Evolutionary conservation across 2,113 vertebrate species (phyloP), one percentile per base, ranked within the genome.

Genomic region (Syrrhaptes paradoxus): DNA sequence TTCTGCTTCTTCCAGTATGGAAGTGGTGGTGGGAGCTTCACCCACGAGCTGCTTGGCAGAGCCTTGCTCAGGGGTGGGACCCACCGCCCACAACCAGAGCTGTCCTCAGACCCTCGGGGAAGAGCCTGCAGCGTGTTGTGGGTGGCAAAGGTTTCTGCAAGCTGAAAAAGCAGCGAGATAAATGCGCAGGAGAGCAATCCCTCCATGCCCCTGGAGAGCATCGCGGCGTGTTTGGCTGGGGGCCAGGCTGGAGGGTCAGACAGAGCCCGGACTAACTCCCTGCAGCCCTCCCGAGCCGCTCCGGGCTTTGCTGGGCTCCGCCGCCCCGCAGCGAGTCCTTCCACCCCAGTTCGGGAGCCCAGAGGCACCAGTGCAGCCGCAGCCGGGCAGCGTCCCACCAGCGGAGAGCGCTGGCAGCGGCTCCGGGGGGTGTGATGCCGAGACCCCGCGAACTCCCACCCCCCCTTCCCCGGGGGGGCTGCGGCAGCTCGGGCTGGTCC

Each of bases 291-390:
- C 16, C 19, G 4, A 10, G 21, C 48, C 13, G 48, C 4, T 20
- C 48, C 24, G 48, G 11, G 15, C 49, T 17, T 21, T 5, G 61
- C 68, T 10, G 76, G 20, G 63, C 48, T 15, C 4, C 5, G 1
- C 25, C 7, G 45, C 58, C 22, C 6, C 24, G 0, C 11, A 15
- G 24, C 0, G 20, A 31, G n/a, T 22, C 19, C 20, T 36, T n/a
- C 11, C 31, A 4, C 11, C 0, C 2, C 24, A 4, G 2, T 21
- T 2, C 2, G 31, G 45, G 34, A 57, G 11, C 80, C 15, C 28
- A 7, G 51, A 22, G 54, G 8, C 34, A 14, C 0, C 63, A 3
- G 22, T 11, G 7, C 0, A 4, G 32, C 7, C 22, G 6, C 32
- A 13, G 46, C n/a, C 12, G 6, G 43, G 12, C 16, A 7, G 31